Evolutionary conservation across 2,797 vertebrate species (phyloP), one percentile per base, ranked within the genome.

Genomic region (Chaetodon trifasciatus): DNA sequence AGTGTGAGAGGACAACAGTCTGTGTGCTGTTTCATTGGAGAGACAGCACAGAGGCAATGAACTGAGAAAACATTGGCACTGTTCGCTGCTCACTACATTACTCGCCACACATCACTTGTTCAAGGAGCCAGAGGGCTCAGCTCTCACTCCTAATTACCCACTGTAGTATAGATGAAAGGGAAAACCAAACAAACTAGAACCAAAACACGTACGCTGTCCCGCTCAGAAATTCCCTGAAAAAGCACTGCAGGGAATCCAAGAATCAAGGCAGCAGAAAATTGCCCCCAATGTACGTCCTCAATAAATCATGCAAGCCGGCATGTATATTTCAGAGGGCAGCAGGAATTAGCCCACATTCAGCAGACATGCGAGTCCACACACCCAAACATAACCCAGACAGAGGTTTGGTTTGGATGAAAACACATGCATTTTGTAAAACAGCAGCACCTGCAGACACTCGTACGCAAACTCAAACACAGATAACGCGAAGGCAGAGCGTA

Each of bases 221-320:
- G 49, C 78, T 84, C 49, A 19, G 44, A 76, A n/a, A 86, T 78
- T 70, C 75, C 65, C 57, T 15, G 28, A 57, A 57, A 57, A 57
- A 86, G 72, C 78, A 84, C 68, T 65, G 74, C 79, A 37, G 86
- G 79, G 82, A 84, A 84, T 81, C 61, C 6, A 21, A 60, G 79
- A 86, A 75, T 74, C 84, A 85, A 88, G 79, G 82, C 80, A 61
- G 85, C 84, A 87, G 84, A 92, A 89, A 92, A 91, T 79, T 74
- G 64, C 85, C 85, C 87, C 82, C 74, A 28, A 81, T 86, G 86
- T 83, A 82, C 40, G n/a, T 70, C 68, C 58, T 93, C 58, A 84
- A 93, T 94, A 91, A 95, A 94, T 91, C 85, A 94, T 94, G 90
- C 84, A 88, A 77, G 68, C 75, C 46, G 60, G 28, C 91, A 95